Base-by-base conservation (phyloP, 1,140 invertebrate species). In the Plectus sambesii region DNA sequence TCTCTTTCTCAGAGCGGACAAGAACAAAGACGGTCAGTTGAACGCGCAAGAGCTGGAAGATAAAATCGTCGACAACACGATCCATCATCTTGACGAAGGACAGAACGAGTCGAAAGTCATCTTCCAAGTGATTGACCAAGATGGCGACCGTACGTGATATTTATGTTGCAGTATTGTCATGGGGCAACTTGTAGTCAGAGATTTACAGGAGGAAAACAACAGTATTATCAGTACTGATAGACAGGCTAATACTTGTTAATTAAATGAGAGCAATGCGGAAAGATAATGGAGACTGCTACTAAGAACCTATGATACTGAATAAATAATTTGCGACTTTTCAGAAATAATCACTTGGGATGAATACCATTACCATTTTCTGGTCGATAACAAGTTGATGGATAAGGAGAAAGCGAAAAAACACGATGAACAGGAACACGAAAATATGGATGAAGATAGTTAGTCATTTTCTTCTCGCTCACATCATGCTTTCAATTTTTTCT, bases 331-430 rank as follows among this genome's bases (percentile, higher is more conserved):
- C n/a, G n/a, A n/a, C n/a, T n/a, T n/a, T n/a, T n/a, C n/a, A 33
- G 56, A 57, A 0, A 9, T 43, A 2, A 20, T 60, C 6, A 49
- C 30, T 9, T 58, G 56, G 56, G 33, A 55, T 20, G 56, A 58
- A 37, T 58, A 58, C 30, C 35, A 60, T 9, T 19, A 23, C 8
- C 53, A 58, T 45, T 59, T 60, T 37, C 20, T 56, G 12, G 55
- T 56, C 17, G 29, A 58, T 22, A 56, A 56, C 17, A 37, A 49
- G 5, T 9, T 56, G 1, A 42, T 56, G n/a, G 53, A 56, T 36
- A 6, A 30, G n/a, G 53, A 54, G 29, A 19, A 56, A 19, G 52
- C 51, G n/a, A 41, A 54, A 17, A 24, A 57, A 15, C 55, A 55
- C 37, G 42, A 19, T n/a, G 22, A 58, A 46, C 37, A 58, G 19